Percentiles rank a stretch among this genome's conserved stretches.
phyloP scores from a whole-genome alignment of 2,888 invertebrate genomes.

The Drosophila recens region DNA sequence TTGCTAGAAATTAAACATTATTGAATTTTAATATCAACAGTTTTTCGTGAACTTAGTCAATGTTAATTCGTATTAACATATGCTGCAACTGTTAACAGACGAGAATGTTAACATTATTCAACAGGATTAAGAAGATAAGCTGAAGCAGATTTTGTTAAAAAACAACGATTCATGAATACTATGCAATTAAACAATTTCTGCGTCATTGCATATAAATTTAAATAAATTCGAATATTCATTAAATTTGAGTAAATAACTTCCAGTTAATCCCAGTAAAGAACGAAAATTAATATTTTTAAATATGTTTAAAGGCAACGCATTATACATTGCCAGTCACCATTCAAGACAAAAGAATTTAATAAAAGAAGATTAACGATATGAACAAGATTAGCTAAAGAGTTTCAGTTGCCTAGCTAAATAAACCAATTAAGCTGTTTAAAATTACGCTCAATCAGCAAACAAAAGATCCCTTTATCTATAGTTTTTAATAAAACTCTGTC shows the following conservation, averaged over 20 bases:
- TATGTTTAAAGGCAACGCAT: background rate
- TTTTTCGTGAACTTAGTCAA: background rate
- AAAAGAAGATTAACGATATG: background rate
- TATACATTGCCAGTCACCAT: background rate
- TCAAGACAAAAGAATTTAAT: background rate
- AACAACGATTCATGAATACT: too few relatives aligned
- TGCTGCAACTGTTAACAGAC: background rate
- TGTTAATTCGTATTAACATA: background rate
- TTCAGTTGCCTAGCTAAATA: background rate
- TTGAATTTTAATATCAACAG: background rate
- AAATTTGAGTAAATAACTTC: background rate
- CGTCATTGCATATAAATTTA: background rate
- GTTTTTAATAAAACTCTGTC: conserved; percentile 23
- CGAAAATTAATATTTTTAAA: too few relatives aligned
- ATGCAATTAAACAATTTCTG: too few relatives aligned
- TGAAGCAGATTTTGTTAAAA: too few relatives aligned
- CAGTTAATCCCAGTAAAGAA: background rate
- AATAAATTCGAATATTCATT: background rate
- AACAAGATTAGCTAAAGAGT: background rate
- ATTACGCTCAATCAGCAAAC: conserved; percentile 18
- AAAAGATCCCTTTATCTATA: conserved; percentile 1
- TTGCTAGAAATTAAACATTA: background rate
- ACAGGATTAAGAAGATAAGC: background rate
- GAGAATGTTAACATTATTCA: background rate
- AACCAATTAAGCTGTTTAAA: background rate